Evolutionary conservation across 2,113 vertebrate genomes (phyloP), one percentile per base, ranked within the genome.

Genomic region (Morone saxatilis): DNA sequence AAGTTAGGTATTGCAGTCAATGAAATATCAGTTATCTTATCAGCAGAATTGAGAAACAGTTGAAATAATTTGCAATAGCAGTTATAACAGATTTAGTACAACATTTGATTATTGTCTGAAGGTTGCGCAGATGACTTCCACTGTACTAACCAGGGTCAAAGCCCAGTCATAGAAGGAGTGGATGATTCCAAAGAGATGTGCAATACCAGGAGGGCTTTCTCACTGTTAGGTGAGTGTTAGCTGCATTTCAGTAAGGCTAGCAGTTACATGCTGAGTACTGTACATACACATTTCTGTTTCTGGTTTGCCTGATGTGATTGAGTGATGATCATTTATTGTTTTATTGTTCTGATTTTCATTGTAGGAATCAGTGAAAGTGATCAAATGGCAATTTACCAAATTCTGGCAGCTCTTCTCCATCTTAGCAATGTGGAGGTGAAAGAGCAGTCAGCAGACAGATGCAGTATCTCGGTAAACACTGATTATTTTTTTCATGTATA

Each of bases 331-430:
- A 19, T 25, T 61, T 47, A 7, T 66, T 41, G 7, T 20, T 59
- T 75, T 40, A 12, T 75, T 75, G 6, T 66, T 61, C 6, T 57
- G 31, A 4, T 36, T 66, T 70, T 41, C 11, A 5, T 67, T 81
- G 0, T 12, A 99, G 98, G 98, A 72, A 97, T 99, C 78, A 88
- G 84, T 89, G 97, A 98, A 81, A 93, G 92, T 43, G 95, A 96
- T 76, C 98, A 99, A 95, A 97, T 98, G 96, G 96, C 96, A 82
- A 96, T 99, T 90, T 99, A 98, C 92, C 96, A 95, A 86, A 96
- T 99, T 89, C 94, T 99, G 80, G 97, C 97, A 85, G 96, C 96
- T 62, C 94, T 99, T 91, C 98, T 99, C 92, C 98, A 99, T 90
- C 91, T 99, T 76, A 97, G 98, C 79, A 99, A 99, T 0, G 97